Evolutionary conservation across 2,888 invertebrate species (phyloP).

Genomic region (Scaptomyza tumidula): DNA sequence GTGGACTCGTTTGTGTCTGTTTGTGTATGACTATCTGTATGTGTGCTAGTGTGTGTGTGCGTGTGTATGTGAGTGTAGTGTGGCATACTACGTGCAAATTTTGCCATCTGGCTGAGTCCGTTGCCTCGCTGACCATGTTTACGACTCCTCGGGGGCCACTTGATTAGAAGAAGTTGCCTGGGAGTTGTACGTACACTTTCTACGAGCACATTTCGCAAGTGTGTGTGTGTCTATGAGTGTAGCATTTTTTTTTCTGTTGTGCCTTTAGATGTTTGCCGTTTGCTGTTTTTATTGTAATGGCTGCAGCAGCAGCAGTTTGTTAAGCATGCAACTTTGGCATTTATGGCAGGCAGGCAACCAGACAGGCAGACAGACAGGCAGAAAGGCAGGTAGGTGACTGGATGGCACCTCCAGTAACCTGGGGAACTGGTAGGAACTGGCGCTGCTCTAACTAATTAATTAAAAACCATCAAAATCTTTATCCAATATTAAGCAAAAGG

Average conservation of each 20-base stretch:
- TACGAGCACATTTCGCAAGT: constrained; percentile 18
- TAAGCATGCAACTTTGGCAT: constrained; percentile 35
- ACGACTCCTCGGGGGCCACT: constrained; percentile 77
- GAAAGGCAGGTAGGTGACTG: neutral
- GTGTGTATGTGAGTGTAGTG: constrained; percentile 22
- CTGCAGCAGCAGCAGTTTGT: constrained; percentile 37
- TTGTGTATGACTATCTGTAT: constrained; percentile 27
- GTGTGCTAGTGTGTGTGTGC: constrained; percentile 15
- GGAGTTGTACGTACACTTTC: constrained; percentile 58
- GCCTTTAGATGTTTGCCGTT: constrained; percentile 7
- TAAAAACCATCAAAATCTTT: constrained; percentile 63
- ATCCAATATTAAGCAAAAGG: constrained; percentile 44
- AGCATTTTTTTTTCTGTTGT: neutral
- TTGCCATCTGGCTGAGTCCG: constrained; percentile 51
- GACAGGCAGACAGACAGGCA: neutral
- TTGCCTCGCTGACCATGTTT: constrained; percentile 62
- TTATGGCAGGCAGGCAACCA: constrained; percentile 1
- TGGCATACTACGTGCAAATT: constrained; percentile 55
- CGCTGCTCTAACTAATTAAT: constrained; percentile 58
- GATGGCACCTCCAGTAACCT: neutral
- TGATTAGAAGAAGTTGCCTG: constrained; percentile 75
- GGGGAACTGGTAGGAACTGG: neutral
- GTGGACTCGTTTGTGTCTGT: constrained; percentile 20
- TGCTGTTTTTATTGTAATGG: constrained; percentile 19
- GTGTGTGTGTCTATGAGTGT: constrained; percentile 22